Conservation (phyloP, 1,140 invertebrate species). For the Harpegnathos saltator region DNA sequence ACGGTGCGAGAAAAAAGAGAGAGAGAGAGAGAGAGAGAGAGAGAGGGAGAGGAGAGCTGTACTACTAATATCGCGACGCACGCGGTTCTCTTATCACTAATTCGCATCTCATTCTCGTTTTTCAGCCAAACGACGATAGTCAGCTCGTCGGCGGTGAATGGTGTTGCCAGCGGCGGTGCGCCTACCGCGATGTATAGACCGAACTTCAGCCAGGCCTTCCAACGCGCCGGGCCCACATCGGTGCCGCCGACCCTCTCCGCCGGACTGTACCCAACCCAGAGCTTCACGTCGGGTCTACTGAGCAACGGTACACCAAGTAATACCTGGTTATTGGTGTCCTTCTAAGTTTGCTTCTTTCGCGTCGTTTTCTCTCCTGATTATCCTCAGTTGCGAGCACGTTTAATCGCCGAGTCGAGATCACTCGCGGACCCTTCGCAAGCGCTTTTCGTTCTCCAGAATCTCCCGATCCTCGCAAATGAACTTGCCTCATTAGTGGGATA, state of each 20-base stretch:
- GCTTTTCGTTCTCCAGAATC: too few species aligned
- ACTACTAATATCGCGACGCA: too few species aligned
- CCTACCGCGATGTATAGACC: conserved; percentile 90
- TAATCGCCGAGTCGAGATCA: too few species aligned
- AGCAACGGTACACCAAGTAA: conserved; percentile 87
- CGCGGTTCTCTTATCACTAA: conserved; percentile 48
- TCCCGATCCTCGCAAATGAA: too few species aligned
- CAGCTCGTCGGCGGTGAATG: conserved; percentile 86
- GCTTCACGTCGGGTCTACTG: conserved; percentile 84
- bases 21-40: too few species aligned
- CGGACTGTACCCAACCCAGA: conserved; percentile 84
- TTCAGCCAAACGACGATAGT: conserved; percentile 85
- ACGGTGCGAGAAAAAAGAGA: conserved; percentile 12
- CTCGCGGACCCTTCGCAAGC: too few species aligned
- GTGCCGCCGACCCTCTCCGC: conserved; percentile 84
- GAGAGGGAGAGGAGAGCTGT: too few species aligned
- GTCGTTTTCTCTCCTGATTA: not conserved
- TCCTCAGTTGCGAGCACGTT: not conserved
- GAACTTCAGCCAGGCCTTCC: conserved; percentile 90
- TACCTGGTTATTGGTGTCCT: conserved; percentile 81
- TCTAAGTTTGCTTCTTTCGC: conserved; percentile 38
- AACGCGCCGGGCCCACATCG: conserved; percentile 85
- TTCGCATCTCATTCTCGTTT: conserved; percentile 73
- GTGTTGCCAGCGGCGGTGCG: conserved; percentile 86
- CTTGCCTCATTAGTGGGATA: not conserved